These are phyloP conservation scores for Anguilla pacifica DNA, from an alignment of 2,797 vertebrate species.

Conservation along the genomic window DNA sequence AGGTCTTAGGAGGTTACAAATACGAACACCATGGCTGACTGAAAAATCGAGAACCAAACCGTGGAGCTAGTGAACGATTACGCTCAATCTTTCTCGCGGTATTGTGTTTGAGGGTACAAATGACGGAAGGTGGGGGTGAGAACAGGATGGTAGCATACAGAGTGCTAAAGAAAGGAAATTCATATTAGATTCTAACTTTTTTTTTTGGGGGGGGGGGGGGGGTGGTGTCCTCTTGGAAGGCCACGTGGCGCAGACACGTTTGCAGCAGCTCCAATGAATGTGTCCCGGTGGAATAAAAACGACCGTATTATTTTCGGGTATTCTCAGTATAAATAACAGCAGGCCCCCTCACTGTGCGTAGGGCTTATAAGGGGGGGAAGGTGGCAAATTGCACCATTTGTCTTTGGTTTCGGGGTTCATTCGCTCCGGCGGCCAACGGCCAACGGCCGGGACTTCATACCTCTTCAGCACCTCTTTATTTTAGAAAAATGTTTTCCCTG, in stretches of 20 bases:
- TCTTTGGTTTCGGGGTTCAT: slow-evolving; percentile 18
- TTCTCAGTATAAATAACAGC: slow-evolving; percentile 11
- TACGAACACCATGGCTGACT: not conserved
- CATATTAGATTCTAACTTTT: not conserved
- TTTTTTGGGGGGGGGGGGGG: too few species aligned
- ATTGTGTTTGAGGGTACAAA: not conserved
- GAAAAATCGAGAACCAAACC: not conserved
- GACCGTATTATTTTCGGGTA: not conserved
- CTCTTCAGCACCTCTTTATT: not conserved
- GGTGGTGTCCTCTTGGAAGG: too few species aligned
- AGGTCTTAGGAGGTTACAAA: too few species aligned
- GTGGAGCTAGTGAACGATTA: not conserved
- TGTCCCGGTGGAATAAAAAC: slow-evolving; percentile 19
- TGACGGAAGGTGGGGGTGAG: not conserved
- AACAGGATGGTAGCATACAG: not conserved
- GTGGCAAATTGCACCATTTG: slow-evolving; percentile 22
- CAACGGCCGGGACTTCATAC: not conserved
- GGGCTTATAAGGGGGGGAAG: not conserved
- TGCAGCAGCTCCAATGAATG: not conserved
- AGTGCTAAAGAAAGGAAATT: not conserved
- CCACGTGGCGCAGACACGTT: not conserved
- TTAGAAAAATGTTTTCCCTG: not conserved
- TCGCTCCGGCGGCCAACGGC: not conserved
- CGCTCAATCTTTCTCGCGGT: not conserved
- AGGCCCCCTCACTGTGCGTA: not conserved